Evolutionary conservation across 2,888 invertebrate species (phyloP), one percentile per base, ranked within the genome.

Genomic region (Cephonodes hylas): DNA sequence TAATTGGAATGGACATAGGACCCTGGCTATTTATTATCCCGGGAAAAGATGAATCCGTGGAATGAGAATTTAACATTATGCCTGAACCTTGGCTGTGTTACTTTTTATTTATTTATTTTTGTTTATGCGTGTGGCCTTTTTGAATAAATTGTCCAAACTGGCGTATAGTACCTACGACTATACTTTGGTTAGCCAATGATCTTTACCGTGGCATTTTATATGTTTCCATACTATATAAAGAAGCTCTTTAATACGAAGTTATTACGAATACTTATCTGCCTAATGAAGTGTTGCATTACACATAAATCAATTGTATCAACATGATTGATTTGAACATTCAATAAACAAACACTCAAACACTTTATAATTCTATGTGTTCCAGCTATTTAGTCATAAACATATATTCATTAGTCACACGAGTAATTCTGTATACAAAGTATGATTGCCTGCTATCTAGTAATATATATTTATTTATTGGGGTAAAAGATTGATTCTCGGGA

Each of bases 321-420:
- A 31, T 53, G 53, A 53, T 53, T 53, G 53, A 31, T 31, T 53
- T 31, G 46, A n/a, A 53, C 53, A 53, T 15, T 48, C 27, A 48
- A 48, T 18, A 18, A 31, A 31, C 53, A 53, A 31, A 53, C 53
- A 53, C 53, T 53, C 31, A 53, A 53, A 53, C 53, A 46, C n/a
- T 53, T 25, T 53, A 18, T 27, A 18, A 31, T 31, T 53, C 27
- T 31, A 18, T 53, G 31, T 18, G 10, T 18, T 20, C 20, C 8
- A 44, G 7, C 18, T 38, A 38, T 38, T 10, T 34, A 34, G n/a
- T 38, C 27, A 31, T 31, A 27, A 31, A 31, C 31, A 10, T 18
- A 15, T 27, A 5, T 18, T 31, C 20, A 15, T 1, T 27, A 53
- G 10, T 31, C 18, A 22, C 4, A 10, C 27, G 18, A 15, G 10